A percentile compares a stretch with the other conserved stretches of the same genome.
These are phyloP conservation scores for Perdita meconis DNA, from an alignment of 2,888 invertebrate genomes.

Conservation along the genomic window DNA sequence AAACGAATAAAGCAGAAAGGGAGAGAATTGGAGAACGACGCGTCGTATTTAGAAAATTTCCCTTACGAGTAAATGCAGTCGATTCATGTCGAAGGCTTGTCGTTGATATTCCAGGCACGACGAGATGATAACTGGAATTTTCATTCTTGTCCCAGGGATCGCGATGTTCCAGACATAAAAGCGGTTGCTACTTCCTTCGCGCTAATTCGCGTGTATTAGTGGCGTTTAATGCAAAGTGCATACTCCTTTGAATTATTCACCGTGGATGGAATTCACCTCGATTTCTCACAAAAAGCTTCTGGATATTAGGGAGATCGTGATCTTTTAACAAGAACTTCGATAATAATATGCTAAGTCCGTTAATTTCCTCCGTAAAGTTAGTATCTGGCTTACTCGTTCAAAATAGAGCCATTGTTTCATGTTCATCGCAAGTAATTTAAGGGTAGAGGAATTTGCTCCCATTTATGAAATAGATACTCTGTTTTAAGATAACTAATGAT, in stretches of 20 bases:
- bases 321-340: neutral
- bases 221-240: constrained; percentile 29
- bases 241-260: constrained; percentile 35
- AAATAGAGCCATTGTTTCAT: neutral
- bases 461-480: neutral
- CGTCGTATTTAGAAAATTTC: constrained; percentile 28
- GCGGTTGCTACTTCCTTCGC: constrained; percentile 14
- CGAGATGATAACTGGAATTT: constrained; percentile 41
- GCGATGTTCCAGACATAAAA: constrained; percentile 39
- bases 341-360: neutral
- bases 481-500: too few relatives aligned
- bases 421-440: neutral
- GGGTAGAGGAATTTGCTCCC: neutral
- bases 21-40: neutral
- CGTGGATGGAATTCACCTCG: constrained; percentile 11
- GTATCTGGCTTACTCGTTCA: neutral
- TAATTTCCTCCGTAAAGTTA: neutral
- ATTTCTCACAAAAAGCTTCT: constrained; percentile 2
- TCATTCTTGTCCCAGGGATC: constrained; percentile 24
- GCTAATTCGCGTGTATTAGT: constrained; percentile 27
- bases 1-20: neutral
- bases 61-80: neutral
- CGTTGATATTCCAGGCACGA: constrained; percentile 38
- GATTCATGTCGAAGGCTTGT: constrained; percentile 27
- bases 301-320: neutral